Conservation (phyloP, 2,888 invertebrate species). For the Synergus umbraculus region DNA sequence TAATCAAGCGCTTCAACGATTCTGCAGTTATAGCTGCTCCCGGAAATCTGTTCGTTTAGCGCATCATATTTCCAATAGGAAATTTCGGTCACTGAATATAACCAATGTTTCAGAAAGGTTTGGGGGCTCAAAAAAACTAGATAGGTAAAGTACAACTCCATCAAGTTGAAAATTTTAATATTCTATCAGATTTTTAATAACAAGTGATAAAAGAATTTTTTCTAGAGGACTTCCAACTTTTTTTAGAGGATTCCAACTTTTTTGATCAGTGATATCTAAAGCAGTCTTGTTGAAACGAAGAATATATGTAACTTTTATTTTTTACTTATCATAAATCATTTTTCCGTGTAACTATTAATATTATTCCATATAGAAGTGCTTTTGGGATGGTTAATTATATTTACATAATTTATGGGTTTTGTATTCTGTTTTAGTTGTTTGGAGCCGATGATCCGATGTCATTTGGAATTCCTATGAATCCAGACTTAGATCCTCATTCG, state of each 20-base stretch:
- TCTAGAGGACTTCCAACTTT: slow-evolving; percentile 6
- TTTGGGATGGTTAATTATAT: background rate
- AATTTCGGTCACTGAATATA: slow-evolving; percentile 10
- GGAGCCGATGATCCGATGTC: slow-evolving; percentile 76
- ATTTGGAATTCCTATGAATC: slow-evolving; percentile 74
- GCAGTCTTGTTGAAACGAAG: slow-evolving; percentile 13
- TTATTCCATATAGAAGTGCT: background rate
- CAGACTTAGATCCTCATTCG: slow-evolving; percentile 70
- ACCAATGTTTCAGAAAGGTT: slow-evolving; percentile 10
- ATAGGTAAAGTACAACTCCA: slow-evolving; percentile 18
- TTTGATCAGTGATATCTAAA: slow-evolving; percentile 14
- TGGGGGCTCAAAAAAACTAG: slow-evolving; percentile 1
- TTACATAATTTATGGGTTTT: slow-evolving; percentile 36
- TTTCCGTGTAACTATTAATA: background rate
- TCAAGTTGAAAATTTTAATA: background rate
- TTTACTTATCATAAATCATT: background rate
- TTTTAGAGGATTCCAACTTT: background rate
- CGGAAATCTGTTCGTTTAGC: slow-evolving; percentile 10
- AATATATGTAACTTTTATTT: slow-evolving; percentile 8
- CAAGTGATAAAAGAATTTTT: background rate
- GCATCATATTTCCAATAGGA: background rate
- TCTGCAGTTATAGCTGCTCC: background rate
- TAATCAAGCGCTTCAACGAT: slow-evolving; percentile 2
- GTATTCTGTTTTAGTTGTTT: slow-evolving; percentile 71
- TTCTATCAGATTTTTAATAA: background rate